Percentiles rank a stretch among this genome's conserved stretches.
Conservation (phyloP, 2,888 invertebrate genomes). For the Xestia rhomboidea region DNA sequence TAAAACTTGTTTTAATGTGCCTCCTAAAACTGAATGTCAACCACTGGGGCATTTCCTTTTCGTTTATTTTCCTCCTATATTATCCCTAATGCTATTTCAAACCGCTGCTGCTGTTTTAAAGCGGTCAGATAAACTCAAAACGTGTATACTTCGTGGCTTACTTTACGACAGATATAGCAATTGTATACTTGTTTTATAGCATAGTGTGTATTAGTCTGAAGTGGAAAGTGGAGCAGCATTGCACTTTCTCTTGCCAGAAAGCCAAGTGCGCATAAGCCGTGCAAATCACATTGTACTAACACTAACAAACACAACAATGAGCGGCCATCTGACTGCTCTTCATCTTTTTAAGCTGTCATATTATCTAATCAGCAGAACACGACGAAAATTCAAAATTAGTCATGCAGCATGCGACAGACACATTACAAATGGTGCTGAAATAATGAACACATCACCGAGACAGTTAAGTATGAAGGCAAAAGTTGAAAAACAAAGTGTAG, state of each 20-base stretch:
- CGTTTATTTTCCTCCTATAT: conserved; percentile 41
- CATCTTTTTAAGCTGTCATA: conserved; percentile 70
- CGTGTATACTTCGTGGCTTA: conserved; percentile 42
- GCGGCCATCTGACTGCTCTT: conserved; percentile 70
- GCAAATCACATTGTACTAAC: conserved; percentile 79
- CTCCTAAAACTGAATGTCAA: not conserved
- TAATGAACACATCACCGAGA: conserved; percentile 56
- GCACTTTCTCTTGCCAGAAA: conserved; percentile 87
- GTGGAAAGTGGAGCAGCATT: conserved; percentile 86
- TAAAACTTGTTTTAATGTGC: not conserved
- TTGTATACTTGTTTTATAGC: conserved; percentile 65
- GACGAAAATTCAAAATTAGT: conserved; percentile 69
- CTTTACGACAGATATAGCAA: conserved; percentile 51
- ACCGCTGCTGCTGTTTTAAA: conserved; percentile 18
- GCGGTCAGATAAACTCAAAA: conserved; percentile 48
- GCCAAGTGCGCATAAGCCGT: conserved; percentile 80
- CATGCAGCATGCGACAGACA: conserved; percentile 58
- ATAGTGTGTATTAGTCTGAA: conserved; percentile 77
- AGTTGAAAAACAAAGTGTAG: conserved; percentile 62
- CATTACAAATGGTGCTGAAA: conserved; percentile 63
- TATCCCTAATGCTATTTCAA: conserved; percentile 41
- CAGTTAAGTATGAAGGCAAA: conserved; percentile 51
- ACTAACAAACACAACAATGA: conserved; percentile 65
- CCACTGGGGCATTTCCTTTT: conserved; percentile 27
- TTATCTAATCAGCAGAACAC: conserved; percentile 70